Conservation (phyloP, 2,888 invertebrate species). For the Atethmia centrago region DNA sequence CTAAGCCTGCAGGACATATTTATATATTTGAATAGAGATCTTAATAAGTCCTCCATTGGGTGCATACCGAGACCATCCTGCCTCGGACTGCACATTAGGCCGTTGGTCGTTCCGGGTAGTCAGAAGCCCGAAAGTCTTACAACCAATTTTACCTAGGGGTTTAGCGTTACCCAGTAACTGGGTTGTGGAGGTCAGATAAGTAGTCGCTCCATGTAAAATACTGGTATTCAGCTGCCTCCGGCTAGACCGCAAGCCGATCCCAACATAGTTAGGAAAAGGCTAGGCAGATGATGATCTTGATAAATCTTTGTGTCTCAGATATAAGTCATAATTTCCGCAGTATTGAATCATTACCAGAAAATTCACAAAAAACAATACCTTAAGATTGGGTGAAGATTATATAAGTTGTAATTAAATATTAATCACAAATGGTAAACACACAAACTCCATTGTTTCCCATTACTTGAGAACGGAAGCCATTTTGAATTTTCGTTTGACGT, state of each 20-base stretch:
- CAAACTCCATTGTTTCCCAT: conserved; percentile 25
- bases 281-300: not conserved
- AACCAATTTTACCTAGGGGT: not conserved
- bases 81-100: not conserved
- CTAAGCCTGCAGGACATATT: no score
- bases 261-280: not conserved
- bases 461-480: conserved; percentile 44
- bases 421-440: conserved; percentile 18
- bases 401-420: conserved; percentile 5
- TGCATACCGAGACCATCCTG: not conserved
- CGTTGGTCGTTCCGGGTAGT: not conserved
- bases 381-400: conserved; percentile 18
- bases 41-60: not conserved
- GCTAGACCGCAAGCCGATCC: not conserved
- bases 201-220: not conserved
- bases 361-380: conserved; percentile 19
- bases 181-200: not conserved
- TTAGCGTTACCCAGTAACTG: not conserved
- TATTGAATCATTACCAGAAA: conserved; percentile 12
- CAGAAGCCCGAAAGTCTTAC: not conserved
- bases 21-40: not conserved
- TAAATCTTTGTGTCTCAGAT: no score
- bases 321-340: conserved; percentile 2
- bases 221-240: not conserved
- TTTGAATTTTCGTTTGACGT: conserved; percentile 32